phyloP scores from a whole-genome alignment of 2,888 invertebrate genomes.

The Steromphala cineraria region DNA sequence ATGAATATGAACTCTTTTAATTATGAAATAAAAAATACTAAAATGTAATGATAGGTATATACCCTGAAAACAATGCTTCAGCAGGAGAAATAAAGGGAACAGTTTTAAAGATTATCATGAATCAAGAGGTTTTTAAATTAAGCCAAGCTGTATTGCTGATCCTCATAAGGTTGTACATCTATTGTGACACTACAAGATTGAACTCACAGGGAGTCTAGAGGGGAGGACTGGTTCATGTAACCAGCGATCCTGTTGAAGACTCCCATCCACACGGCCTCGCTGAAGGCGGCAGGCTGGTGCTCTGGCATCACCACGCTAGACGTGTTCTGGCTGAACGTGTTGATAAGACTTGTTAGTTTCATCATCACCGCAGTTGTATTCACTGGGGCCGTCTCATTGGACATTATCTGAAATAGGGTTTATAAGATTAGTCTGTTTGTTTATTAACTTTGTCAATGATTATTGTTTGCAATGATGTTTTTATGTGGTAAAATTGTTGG shows the following conservation, averaged over 20 bases:
- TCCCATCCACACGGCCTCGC: constrained; percentile 20
- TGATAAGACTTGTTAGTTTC: neutral
- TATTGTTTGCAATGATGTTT: no score
- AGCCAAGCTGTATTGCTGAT: no score
- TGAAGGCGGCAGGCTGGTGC: neutral
- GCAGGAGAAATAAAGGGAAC: no score
- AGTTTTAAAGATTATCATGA: no score
- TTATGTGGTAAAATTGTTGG: no score
- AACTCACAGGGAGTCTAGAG: neutral
- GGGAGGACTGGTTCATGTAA: neutral
- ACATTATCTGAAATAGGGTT: neutral
- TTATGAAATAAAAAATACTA: no score
- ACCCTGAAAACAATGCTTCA: no score
- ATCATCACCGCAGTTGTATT: constrained; percentile 10
- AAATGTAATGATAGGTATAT: no score
- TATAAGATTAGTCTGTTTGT: no score
- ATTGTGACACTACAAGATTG: neutral
- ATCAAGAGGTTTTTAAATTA: no score
- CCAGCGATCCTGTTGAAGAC: constrained; percentile 10
- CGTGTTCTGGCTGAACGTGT: neutral
- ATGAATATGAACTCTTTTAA: no score
- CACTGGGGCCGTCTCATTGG: constrained; percentile 7
- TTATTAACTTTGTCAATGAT: no score
- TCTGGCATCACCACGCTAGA: neutral
- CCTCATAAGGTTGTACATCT: neutral